These are phyloP conservation scores for Drosophila fungiperda DNA, from an alignment of 2,888 invertebrate species.

Conservation along the genomic window DNA sequence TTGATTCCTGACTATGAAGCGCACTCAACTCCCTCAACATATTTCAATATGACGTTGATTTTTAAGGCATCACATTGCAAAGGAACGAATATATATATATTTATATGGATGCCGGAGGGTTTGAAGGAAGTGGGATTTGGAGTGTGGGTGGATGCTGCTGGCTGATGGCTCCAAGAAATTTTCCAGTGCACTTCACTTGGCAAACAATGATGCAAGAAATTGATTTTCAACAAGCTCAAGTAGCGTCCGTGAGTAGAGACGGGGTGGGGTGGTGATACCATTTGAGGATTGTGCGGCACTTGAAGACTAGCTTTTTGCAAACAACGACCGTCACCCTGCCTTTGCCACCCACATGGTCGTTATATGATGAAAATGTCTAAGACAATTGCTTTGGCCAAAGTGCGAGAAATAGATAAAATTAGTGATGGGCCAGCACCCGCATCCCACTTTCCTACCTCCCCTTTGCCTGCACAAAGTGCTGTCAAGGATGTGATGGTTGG, in stretches of 20 bases:
- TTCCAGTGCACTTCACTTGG: constrained; percentile 83
- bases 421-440: constrained; percentile 59
- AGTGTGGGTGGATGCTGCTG: constrained; percentile 3
- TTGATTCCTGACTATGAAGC: constrained; percentile 39
- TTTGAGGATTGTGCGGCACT: constrained; percentile 44
- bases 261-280: constrained; percentile 11
- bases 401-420: constrained; percentile 80
- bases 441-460: background rate
- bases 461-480: constrained; percentile 25
- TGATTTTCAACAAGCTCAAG: constrained; percentile 82
- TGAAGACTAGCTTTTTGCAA: constrained; percentile 19
- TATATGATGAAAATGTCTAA: constrained; percentile 74
- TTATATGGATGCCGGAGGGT: background rate
- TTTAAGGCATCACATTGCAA: constrained; percentile 53
- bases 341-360: constrained; percentile 6
- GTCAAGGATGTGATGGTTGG: constrained; percentile 4
- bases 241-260: constrained; percentile 16
- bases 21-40: constrained; percentile 30
- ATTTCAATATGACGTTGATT: constrained; percentile 78
- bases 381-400: constrained; percentile 79
- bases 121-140: background rate
- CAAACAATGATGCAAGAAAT: constrained; percentile 84
- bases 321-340: background rate
- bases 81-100: background rate
- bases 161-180: constrained; percentile 73